Conservation (phyloP, 2,797 vertebrate genomes). For the Cyprinella venusta region DNA sequence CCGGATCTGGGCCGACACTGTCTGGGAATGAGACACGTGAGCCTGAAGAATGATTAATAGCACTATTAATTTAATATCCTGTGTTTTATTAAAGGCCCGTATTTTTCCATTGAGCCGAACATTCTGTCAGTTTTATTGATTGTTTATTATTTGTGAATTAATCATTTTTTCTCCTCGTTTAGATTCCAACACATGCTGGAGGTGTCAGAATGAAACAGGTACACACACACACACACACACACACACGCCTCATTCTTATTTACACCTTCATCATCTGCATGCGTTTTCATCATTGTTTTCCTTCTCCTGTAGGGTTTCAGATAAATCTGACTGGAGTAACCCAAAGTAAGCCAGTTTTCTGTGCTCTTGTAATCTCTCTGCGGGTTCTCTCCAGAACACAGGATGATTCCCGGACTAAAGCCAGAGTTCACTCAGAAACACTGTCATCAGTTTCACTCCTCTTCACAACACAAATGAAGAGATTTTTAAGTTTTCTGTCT, state of each 20-base stretch:
- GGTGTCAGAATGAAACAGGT: conserved; percentile 87
- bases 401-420: not conserved
- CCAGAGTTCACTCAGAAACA: not conserved
- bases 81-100: not conserved
- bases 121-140: not conserved
- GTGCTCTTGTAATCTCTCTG: conserved; percentile 51
- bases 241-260: not conserved
- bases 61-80: no score
- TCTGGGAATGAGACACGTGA: no score
- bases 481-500: not conserved
- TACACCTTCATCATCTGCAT: not conserved
- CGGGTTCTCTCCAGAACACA: not conserved
- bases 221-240: conserved; percentile 36
- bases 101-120: not conserved
- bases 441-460: not conserved
- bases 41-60: no score
- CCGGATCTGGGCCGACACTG: no score
- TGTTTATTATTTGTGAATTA: not conserved
- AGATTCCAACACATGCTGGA: conserved; percentile 86
- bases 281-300: conserved; percentile 55
- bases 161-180: conserved; percentile 58
- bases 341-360: conserved; percentile 78
- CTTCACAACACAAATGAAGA: not conserved
- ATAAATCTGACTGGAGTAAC: conserved; percentile 89
- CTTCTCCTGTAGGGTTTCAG: conserved; percentile 88